phyloP scores from a whole-genome alignment of 2,797 vertebrate genomes.

The Scarus forsteni region DNA sequence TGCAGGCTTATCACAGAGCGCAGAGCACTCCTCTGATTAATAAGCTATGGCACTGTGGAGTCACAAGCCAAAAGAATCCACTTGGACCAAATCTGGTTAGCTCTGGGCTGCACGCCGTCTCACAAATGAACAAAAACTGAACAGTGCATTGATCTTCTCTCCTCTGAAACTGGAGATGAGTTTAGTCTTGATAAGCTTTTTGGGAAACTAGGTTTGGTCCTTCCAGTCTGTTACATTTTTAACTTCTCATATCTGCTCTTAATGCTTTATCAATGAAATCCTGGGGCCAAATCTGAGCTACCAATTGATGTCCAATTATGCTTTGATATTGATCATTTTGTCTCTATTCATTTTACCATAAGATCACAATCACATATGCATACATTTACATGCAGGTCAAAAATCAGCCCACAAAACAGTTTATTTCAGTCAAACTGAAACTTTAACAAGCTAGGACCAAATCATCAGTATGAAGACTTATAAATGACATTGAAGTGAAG shows the following conservation, averaged over 20 bases:
- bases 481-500: too few relatives aligned
- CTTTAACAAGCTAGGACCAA: too few relatives aligned
- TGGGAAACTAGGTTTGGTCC: constrained; percentile 12
- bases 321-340: too few relatives aligned
- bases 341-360: too few relatives aligned
- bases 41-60: constrained; percentile 64
- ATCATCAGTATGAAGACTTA: too few relatives aligned
- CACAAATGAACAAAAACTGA: constrained; percentile 39
- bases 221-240: constrained; percentile 25
- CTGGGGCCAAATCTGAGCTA: constrained; percentile 39
- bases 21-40: constrained; percentile 75
- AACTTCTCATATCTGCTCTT: constrained; percentile 33
- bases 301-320: too few relatives aligned
- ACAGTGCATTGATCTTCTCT: constrained; percentile 34
- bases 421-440: too few relatives aligned
- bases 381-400: too few relatives aligned
- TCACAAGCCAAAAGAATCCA: constrained; percentile 63
- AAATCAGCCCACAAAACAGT: too few relatives aligned
- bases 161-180: constrained; percentile 32
- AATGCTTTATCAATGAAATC: constrained; percentile 42
- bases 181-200: constrained; percentile 40
- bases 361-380: too few relatives aligned
- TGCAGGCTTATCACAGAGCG: constrained; percentile 72
- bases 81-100: constrained; percentile 56
- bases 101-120: constrained; percentile 39